Conservation (phyloP, 1,140 invertebrate genomes). For the Hormaphis cornu region DNA sequence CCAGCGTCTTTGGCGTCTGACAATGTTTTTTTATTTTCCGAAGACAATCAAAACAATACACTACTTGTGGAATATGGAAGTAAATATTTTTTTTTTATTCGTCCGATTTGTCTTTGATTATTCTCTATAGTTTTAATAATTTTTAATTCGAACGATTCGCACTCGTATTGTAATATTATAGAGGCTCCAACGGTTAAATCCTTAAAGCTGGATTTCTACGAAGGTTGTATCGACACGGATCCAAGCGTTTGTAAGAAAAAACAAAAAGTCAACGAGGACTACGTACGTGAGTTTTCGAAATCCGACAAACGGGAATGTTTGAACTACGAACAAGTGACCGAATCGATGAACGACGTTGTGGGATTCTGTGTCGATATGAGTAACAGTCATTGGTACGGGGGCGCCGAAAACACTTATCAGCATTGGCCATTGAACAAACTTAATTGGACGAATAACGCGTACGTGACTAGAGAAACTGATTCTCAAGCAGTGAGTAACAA, state of each 20-base stretch:
- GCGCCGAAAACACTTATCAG: constrained; percentile 20
- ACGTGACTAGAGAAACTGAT: constrained; percentile 4
- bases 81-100: background rate
- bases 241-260: background rate
- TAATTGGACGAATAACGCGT: background rate
- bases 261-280: background rate
- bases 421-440: constrained; percentile 34
- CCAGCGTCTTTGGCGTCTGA: background rate
- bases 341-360: background rate
- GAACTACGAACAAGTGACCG: background rate
- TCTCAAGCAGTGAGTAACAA: constrained; percentile 17
- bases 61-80: background rate
- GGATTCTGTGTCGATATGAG: background rate
- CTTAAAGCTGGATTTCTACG: background rate
- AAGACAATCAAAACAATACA: background rate
- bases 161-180: background rate
- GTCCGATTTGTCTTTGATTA: too few relatives aligned
- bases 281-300: background rate
- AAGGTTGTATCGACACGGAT: background rate
- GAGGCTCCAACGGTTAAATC: background rate
- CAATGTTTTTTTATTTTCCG: background rate
- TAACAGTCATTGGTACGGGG: constrained; percentile 28
- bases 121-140: too few relatives aligned
- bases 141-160: too few relatives aligned
- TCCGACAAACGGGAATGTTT: background rate